phyloP scores from a whole-genome alignment of 2,797 vertebrate species.

The Falco novaeseelandiae region DNA sequence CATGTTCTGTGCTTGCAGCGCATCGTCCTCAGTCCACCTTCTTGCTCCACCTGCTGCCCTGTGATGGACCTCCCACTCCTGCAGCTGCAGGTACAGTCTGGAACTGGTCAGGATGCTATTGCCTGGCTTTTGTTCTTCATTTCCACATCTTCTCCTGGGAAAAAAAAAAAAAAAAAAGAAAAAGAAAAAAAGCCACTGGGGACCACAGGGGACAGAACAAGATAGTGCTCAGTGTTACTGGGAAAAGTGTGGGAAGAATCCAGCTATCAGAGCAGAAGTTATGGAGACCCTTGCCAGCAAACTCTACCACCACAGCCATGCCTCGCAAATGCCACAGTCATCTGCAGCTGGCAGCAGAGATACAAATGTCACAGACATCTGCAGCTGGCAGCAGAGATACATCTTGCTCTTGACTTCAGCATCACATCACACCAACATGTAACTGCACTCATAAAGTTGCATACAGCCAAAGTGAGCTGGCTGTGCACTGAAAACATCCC shows the following conservation, averaged over 20 bases:
- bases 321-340: neutral
- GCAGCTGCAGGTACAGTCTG: neutral
- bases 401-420: neutral
- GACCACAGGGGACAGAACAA: neutral
- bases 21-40: neutral
- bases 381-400: neutral
- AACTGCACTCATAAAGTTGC: neutral
- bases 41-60: fast-evolving
- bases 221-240: neutral
- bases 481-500: neutral
- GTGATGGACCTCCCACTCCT: neutral
- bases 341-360: neutral
- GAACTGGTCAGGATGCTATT: neutral
- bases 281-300: neutral
- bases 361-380: neutral
- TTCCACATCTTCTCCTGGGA: neutral
- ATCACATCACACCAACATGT: neutral
- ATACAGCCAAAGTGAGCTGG: neutral
- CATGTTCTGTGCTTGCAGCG: neutral
- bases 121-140: neutral
- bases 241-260: neutral
- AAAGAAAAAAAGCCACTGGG: too few species aligned
- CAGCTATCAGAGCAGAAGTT: neutral
- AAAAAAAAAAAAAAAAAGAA: too few species aligned
- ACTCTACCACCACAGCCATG: neutral